Evolutionary conservation across 1,140 invertebrate species (phyloP).

Genomic region (Spodoptera litura): DNA sequence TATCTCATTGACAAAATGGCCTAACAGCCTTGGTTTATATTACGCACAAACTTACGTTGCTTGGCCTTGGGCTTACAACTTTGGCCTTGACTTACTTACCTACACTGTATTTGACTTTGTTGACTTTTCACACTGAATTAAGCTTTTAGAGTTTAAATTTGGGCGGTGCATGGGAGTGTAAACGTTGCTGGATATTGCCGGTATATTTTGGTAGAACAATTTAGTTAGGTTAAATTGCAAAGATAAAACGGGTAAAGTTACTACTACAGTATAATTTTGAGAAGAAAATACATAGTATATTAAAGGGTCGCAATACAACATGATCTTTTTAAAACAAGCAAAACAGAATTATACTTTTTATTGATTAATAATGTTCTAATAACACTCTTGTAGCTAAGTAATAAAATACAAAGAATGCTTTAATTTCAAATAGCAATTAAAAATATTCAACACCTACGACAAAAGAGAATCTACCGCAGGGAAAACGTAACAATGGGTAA

Average conservation of each 20-base stretch:
- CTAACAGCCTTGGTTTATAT: slow-evolving; percentile 42
- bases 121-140: slow-evolving; percentile 49
- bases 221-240: neutral
- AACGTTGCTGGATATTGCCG: neutral
- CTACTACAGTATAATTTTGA: neutral
- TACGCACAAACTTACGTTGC: slow-evolving; percentile 43
- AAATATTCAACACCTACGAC: too few relatives aligned
- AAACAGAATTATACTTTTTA: too few relatives aligned
- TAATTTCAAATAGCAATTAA: too few relatives aligned
- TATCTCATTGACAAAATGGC: slow-evolving; percentile 48
- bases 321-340: too few relatives aligned
- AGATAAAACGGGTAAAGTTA: neutral
- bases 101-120: slow-evolving; percentile 40
- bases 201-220: neutral
- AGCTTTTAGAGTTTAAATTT: slow-evolving; percentile 45
- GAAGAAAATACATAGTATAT: too few relatives aligned
- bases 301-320: too few relatives aligned
- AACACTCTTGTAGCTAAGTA: too few relatives aligned
- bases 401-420: too few relatives aligned
- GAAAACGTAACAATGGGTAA: neutral
- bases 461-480: neutral
- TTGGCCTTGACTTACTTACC: slow-evolving; percentile 46
- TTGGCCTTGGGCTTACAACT: slow-evolving; percentile 40
- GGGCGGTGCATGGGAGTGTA: neutral
- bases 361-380: too few relatives aligned